Conservation (phyloP, 1,140 invertebrate species). For the Luehdorfia chinensis region DNA sequence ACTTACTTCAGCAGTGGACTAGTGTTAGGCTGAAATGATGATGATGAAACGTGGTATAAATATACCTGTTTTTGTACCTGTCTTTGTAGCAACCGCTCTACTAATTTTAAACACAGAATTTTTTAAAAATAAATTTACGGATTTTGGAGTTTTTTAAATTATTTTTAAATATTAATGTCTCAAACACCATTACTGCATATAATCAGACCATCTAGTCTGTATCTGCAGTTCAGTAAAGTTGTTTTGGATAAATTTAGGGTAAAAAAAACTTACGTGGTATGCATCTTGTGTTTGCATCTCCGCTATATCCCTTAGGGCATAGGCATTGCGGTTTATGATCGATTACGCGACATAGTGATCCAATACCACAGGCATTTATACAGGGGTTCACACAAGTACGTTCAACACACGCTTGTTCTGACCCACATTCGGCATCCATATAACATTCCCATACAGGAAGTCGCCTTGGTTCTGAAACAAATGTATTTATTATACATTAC, state of each 20-base stretch:
- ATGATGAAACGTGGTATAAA: no score
- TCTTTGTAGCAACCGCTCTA: no score
- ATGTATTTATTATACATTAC: slow-evolving; percentile 9
- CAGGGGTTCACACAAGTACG: slow-evolving; percentile 89
- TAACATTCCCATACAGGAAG: slow-evolving; percentile 82
- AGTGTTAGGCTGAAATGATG: no score
- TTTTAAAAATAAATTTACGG: no score
- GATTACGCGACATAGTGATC: slow-evolving; percentile 87
- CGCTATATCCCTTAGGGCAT: slow-evolving; percentile 87
- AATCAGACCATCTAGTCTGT: no score
- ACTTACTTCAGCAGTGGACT: no score
- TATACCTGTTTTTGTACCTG: no score
- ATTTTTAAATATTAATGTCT: no score
- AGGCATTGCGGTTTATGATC: slow-evolving; percentile 86
- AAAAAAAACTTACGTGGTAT: slow-evolving; percentile 82
- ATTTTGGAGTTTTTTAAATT: no score
- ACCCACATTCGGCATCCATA: slow-evolving; percentile 85
- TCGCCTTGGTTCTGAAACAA: slow-evolving; percentile 68
- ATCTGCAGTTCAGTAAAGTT: no score
- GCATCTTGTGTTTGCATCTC: slow-evolving; percentile 85
- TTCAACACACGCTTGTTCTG: slow-evolving; percentile 85
- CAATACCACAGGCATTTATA: slow-evolving; percentile 83
- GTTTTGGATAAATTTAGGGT: slow-evolving; percentile 78
- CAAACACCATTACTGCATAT: no score
- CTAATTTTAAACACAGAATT: no score